These are phyloP conservation scores for Helicoverpa assulta DNA, from an alignment of 2,888 invertebrate species.

Conservation along the genomic window DNA sequence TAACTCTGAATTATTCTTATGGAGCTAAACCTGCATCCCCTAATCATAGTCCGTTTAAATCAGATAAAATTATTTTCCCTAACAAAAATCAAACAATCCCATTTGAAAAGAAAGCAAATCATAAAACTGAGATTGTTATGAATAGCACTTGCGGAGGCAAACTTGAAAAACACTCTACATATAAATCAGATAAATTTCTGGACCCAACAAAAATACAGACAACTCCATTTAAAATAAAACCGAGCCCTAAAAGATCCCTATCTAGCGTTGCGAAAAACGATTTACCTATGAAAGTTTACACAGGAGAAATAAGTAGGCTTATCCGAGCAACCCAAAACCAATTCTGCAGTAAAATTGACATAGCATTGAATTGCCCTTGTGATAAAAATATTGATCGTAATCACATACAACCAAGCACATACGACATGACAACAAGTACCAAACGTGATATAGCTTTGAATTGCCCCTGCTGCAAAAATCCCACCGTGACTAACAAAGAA, in stretches of 20 bases:
- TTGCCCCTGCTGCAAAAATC: neutral
- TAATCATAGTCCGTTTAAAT: neutral
- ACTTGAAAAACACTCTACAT: neutral
- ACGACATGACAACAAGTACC: neutral
- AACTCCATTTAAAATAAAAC: neutral
- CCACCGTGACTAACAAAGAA: neutral
- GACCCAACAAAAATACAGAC: neutral
- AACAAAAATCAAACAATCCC: neutral
- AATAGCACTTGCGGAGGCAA: neutral
- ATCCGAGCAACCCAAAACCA: neutral
- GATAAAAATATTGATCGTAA: neutral
- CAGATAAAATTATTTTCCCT: neutral
- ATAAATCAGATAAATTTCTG: neutral
- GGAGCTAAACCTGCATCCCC: neutral
- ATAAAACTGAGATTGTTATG: neutral
- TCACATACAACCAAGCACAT: neutral
- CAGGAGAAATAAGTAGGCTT: neutral
- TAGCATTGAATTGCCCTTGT: neutral
- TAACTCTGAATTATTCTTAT: neutral
- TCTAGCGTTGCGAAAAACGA: neutral
- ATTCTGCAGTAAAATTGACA: neutral
- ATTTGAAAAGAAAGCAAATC: neutral
- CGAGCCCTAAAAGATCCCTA: neutral
- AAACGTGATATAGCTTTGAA: constrained; percentile 6
- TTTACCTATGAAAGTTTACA: neutral